Evolutionary conservation across 2,113 vertebrate species (phyloP).

Genomic region (Nothoprocta pentlandii): DNA sequence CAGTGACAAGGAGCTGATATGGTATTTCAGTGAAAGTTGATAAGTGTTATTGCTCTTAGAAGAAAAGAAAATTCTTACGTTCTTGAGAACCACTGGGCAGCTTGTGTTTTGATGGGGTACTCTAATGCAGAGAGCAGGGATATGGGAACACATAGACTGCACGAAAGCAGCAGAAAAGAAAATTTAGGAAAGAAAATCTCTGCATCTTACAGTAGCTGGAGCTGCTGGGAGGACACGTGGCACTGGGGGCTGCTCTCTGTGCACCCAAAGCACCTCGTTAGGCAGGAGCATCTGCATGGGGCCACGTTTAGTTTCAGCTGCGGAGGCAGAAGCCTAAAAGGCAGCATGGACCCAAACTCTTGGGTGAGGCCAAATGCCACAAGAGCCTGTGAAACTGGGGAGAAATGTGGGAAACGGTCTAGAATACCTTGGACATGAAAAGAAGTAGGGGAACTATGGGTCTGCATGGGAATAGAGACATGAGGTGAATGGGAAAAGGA

Average conservation of each 20-base stretch:
- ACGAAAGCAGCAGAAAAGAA: background rate
- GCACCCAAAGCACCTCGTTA: background rate
- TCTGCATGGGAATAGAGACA: background rate
- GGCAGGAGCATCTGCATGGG: background rate
- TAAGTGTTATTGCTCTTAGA: slow-evolving; percentile 62
- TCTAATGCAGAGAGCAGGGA: slow-evolving; percentile 38
- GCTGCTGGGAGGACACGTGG: background rate
- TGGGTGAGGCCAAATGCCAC: background rate
- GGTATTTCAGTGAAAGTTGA: slow-evolving; percentile 68
- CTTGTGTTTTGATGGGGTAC: slow-evolving; percentile 68
- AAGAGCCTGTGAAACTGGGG: background rate
- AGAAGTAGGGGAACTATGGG: fast-evolving
- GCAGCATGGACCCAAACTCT: background rate
- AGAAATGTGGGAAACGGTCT: background rate
- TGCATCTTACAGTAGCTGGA: background rate
- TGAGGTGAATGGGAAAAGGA: background rate
- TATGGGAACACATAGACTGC: background rate
- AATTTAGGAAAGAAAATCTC: background rate
- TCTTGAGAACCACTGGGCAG: slow-evolving; percentile 67
- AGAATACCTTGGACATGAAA: background rate
- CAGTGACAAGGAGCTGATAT: slow-evolving; percentile 71
- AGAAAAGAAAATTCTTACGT: slow-evolving; percentile 49
- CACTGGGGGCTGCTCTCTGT: background rate
- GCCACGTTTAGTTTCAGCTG: background rate
- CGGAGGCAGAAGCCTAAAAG: background rate